These are phyloP conservation scores for Sardinella longiceps DNA, from an alignment of 2,797 vertebrate species.

Conservation along the genomic window DNA sequence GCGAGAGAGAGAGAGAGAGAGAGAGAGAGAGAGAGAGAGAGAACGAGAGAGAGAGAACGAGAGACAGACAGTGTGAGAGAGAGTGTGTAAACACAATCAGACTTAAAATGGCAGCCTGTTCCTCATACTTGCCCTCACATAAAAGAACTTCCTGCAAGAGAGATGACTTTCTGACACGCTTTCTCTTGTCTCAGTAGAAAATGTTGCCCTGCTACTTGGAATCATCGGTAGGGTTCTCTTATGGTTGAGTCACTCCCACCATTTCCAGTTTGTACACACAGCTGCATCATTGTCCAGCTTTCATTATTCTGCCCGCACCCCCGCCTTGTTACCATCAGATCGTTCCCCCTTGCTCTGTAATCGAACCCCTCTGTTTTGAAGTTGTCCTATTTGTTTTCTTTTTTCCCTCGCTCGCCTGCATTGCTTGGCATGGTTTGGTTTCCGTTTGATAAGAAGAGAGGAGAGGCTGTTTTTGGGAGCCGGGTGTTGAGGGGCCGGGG, in stretches of 20 bases:
- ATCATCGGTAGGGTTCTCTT: neutral
- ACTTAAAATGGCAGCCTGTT: neutral
- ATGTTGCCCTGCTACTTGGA: neutral
- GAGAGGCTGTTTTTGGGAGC: neutral
- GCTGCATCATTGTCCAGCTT: neutral
- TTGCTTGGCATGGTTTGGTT: neutral
- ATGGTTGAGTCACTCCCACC: neutral
- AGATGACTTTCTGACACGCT: neutral
- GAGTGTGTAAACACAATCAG: neutral
- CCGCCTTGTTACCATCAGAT: neutral
- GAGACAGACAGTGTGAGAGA: too few relatives aligned
- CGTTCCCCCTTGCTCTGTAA: neutral
- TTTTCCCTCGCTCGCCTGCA: neutral
- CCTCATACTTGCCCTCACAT: neutral
- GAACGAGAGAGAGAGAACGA: too few relatives aligned
- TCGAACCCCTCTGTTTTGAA: conserved; percentile 1
- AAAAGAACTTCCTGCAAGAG: neutral
- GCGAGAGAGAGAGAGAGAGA: too few relatives aligned
- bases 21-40: too few relatives aligned
- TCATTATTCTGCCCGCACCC: neutral
- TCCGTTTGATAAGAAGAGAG: neutral
- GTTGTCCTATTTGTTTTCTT: neutral
- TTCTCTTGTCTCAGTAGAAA: neutral
- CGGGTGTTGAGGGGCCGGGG: neutral
- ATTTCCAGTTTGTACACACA: neutral